Conservation (phyloP, 2,888 invertebrate species). For the Plebejus anna region DNA sequence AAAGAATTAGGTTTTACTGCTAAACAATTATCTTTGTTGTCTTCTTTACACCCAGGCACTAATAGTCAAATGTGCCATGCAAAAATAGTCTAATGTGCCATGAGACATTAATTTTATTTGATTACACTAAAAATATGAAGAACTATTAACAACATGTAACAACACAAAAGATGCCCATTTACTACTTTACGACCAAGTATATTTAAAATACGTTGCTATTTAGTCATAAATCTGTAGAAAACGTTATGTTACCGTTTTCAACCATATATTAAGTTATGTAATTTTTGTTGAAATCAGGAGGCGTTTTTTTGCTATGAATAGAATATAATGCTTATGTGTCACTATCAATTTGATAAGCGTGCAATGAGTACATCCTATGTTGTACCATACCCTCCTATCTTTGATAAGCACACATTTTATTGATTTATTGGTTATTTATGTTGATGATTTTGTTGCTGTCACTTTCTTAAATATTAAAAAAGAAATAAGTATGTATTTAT, state of each 20-base stretch:
- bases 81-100: background rate
- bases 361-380: background rate
- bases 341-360: slow-evolving; percentile 2
- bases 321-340: background rate
- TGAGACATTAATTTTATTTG: background rate
- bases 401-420: background rate
- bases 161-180: background rate
- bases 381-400: background rate
- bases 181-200: background rate
- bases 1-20: background rate
- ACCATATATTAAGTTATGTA: no score
- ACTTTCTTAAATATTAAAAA: background rate
- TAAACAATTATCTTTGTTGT: background rate
- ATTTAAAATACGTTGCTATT: background rate
- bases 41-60: background rate
- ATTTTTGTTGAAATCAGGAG: background rate
- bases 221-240: background rate
- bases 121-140: background rate
- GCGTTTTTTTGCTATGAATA: background rate
- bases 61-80: background rate
- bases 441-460: background rate
- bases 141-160: background rate
- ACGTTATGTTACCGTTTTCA: no score
- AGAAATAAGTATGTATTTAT: no score
- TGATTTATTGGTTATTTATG: background rate